Conservation (phyloP, 2,113 vertebrate species). For the Hippolais icterina region DNA sequence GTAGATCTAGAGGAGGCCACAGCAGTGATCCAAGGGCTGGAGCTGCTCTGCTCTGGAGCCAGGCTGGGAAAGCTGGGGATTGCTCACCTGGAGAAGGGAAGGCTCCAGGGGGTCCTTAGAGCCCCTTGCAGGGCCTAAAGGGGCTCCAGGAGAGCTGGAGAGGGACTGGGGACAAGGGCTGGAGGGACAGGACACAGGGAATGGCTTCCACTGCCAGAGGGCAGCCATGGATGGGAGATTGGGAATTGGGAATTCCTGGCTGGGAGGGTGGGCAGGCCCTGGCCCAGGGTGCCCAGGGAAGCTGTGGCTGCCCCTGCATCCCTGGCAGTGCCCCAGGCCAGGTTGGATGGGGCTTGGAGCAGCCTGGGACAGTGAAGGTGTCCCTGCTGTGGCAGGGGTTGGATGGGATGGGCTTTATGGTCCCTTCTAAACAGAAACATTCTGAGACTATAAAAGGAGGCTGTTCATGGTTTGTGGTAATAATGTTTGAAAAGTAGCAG, state of each 20-base stretch:
- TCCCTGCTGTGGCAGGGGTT: not conserved
- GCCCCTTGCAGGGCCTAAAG: rapidly evolving
- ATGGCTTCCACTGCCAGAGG: not conserved
- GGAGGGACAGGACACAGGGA: not conserved
- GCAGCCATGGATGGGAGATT: rapidly evolving
- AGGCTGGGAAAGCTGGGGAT: not conserved
- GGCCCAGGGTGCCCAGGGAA: not conserved
- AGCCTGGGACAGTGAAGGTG: rapidly evolving
- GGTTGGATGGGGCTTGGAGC: not conserved
- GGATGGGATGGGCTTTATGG: rapidly evolving
- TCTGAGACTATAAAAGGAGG: not conserved
- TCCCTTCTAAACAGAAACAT: not conserved
- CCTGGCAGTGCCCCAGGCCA: not conserved
- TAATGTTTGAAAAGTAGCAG: not conserved
- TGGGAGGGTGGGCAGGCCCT: rapidly evolving
- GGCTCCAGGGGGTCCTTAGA: rapidly evolving
- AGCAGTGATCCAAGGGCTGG: not conserved
- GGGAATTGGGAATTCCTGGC: not conserved
- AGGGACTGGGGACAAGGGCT: not conserved
- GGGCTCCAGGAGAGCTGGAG: not conserved
- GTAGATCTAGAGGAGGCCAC: not conserved
- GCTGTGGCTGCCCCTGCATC: not conserved
- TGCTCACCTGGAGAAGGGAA: not conserved
- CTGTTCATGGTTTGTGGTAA: not conserved
- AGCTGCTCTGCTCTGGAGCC: not conserved